Base-by-base conservation (phyloP, 2,797 vertebrate genomes). In the Brotogeris chrysoptera region DNA sequence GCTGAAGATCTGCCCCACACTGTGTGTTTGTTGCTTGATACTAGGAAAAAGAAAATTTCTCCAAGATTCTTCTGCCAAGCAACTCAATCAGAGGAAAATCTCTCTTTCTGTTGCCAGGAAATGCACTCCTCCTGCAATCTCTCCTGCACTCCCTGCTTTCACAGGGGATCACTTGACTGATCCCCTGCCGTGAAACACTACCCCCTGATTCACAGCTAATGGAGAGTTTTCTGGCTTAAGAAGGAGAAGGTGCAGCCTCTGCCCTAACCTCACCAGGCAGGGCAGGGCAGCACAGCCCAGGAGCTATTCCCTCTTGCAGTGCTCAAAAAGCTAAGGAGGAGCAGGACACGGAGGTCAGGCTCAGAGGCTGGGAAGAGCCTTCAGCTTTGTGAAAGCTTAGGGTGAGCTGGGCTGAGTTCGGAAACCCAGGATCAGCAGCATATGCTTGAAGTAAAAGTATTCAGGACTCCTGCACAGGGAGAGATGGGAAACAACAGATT, bases 381-480 rank as follows among this genome's bases (percentile, higher is more conserved):
- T 79, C 20, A 15, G 50, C 23, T 86, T 80, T 52, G 32, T 13
- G 10, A 70, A 53, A 78, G 30, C 30, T 64, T 50, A 32, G 0
- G 2, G 43, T 60, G 36, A 19, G 32, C 17, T 65, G 50, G 46
- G 63, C 64, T 70, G 72, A 87, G 69, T 1, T 64, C 57, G 64
- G 44, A 80, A 78, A 34, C 6, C 6, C 81, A 59, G 72, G 78
- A 46, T 11, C 61, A 52, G 32, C 1, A 19, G 25, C 16, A 25
- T 1, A 16, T 0, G 0, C 41, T 68, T 44, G 32, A 46, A 77
- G 32, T 34, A 60, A 36, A 68, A 77, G 25, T 4, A 41, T 20
- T 30, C 21, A 73, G 71, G 20, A 16, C 14, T 43, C 9, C 19
- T 17, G 8, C 59, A 47, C 3, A 11, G 44, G 38, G 10, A 82